Evolutionary conservation across 2,888 invertebrate species (phyloP).

Genomic region (Lasioglossum calceatum): DNA sequence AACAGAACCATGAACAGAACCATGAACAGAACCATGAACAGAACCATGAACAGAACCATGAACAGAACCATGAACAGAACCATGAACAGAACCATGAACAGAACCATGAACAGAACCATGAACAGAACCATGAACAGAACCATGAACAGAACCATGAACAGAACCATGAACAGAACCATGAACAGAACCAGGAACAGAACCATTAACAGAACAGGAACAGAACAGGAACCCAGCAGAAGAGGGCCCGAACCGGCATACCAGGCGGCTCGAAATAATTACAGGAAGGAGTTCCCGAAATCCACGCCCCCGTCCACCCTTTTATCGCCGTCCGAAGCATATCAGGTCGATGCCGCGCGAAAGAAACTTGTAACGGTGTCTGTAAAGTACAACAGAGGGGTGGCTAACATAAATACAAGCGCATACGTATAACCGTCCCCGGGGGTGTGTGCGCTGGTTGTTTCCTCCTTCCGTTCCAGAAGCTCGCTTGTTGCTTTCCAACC

Average conservation of each 20-base stretch:
- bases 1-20: background rate
- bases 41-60: too few relatives aligned
- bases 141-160: too few relatives aligned
- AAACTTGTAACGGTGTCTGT: background rate
- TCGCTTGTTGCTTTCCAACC: constrained; percentile 51
- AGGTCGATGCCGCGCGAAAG: background rate
- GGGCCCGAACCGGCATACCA: background rate
- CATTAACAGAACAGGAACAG: background rate
- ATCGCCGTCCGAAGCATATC: constrained; percentile 17
- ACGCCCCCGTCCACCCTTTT: background rate
- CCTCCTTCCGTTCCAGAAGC: constrained; percentile 17
- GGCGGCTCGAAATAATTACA: background rate
- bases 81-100: too few relatives aligned
- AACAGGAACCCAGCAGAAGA: background rate
- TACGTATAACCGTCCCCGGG: constrained; percentile 24
- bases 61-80: too few relatives aligned
- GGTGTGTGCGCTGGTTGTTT: constrained; percentile 38
- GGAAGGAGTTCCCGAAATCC: background rate
- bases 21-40: too few relatives aligned
- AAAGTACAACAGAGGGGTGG: background rate
- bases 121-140: too few relatives aligned
- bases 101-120: too few relatives aligned
- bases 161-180: background rate
- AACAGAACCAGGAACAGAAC: too few relatives aligned
- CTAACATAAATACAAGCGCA: background rate